Conservation (phyloP, 2,888 invertebrate species). For the Tipula lateralis region DNA sequence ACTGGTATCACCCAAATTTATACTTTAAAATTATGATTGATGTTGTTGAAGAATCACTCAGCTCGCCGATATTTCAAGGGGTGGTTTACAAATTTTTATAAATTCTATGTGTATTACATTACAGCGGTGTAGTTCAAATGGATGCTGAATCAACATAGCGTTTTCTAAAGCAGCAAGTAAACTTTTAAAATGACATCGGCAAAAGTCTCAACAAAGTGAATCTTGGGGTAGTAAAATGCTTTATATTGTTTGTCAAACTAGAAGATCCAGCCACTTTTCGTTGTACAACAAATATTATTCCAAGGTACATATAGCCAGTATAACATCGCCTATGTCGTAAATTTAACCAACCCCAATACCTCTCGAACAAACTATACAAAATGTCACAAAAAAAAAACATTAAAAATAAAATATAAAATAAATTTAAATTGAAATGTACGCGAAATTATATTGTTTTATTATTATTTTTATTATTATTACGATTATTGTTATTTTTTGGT, state of each 20-base stretch:
- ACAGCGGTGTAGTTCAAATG: too few relatives aligned
- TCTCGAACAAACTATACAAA: background rate
- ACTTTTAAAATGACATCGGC: too few relatives aligned
- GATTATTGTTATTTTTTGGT: conserved; percentile 15
- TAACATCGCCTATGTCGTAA: background rate
- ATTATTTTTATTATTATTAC: conserved; percentile 24
- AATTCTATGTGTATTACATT: too few relatives aligned
- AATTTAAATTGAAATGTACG: conserved; percentile 19
- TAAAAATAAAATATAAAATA: background rate
- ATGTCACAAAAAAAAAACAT: conserved; percentile 15
- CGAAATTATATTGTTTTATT: conserved; percentile 24
- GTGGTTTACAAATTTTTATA: too few relatives aligned
- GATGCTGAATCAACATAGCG: too few relatives aligned
- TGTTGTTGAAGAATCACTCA: too few relatives aligned
- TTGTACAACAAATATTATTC: background rate
- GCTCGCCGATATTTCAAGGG: too few relatives aligned
- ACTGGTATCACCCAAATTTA: too few relatives aligned
- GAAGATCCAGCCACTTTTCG: background rate
- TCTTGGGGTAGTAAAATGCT: too few relatives aligned
- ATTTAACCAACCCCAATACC: background rate
- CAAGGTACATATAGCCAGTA: background rate
- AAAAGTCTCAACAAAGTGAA: too few relatives aligned
- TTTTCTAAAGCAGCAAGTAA: too few relatives aligned
- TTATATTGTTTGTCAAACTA: background rate
- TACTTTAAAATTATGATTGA: too few relatives aligned